These are phyloP conservation scores for Hartigia nigra DNA, from an alignment of 2,888 invertebrate genomes.

Conservation along the genomic window DNA sequence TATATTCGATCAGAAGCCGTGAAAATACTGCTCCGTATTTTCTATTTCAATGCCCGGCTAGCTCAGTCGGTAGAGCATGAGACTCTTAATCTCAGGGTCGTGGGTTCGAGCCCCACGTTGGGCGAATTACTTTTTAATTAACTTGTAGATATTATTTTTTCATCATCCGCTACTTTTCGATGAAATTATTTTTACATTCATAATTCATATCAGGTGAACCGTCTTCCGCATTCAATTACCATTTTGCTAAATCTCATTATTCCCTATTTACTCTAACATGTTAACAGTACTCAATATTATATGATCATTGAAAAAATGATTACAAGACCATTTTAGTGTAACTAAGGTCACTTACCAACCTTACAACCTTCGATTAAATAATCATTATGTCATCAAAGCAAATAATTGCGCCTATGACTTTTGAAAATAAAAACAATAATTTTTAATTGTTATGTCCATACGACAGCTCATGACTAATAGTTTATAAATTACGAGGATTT, in stretches of 20 bases:
- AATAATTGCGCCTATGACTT: background rate
- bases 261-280: too few relatives aligned
- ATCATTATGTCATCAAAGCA: background rate
- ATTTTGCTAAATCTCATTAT: too few relatives aligned
- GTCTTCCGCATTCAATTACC: background rate
- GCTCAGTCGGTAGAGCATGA: constrained; percentile 61
- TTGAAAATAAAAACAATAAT: background rate
- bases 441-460: background rate
- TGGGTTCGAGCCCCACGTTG: constrained; percentile 62
- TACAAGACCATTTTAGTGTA: background rate
- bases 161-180: background rate
- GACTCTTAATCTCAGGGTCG: constrained; percentile 62
- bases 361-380: background rate
- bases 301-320: background rate
- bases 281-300: background rate
- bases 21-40: background rate
- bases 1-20: background rate
- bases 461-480: background rate
- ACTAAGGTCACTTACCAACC: background rate
- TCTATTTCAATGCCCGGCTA: constrained; percentile 42
- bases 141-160: background rate
- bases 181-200: background rate
- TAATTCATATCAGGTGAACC: background rate
- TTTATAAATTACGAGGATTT: background rate
- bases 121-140: constrained; percentile 40